Conservation (phyloP, 2,888 invertebrate species). For the Abscondita cerata region DNA sequence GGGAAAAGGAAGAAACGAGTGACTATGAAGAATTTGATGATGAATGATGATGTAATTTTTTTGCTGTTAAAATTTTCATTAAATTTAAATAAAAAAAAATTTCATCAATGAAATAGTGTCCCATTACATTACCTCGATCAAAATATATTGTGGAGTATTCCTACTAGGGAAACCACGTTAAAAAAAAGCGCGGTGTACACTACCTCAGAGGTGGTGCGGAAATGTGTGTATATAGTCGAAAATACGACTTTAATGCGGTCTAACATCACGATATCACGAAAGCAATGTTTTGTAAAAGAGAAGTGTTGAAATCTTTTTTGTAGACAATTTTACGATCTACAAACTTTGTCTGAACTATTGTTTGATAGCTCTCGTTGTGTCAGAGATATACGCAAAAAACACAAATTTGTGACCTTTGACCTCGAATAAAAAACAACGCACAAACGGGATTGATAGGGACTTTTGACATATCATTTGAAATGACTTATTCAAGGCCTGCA, state of each 20-base stretch:
- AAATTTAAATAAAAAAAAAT: too few relatives aligned
- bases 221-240: neutral
- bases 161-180: neutral
- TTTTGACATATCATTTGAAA: too few relatives aligned
- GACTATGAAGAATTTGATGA: neutral
- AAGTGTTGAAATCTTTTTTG: neutral
- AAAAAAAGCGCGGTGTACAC: too few relatives aligned
- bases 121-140: neutral
- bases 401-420: neutral
- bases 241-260: neutral
- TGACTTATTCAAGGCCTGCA: neutral
- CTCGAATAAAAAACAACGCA: neutral
- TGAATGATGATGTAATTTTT: neutral
- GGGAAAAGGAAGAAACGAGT: conserved; percentile 6
- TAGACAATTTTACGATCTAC: neutral
- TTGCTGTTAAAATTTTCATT: too few relatives aligned
- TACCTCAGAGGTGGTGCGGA: too few relatives aligned
- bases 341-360: neutral
- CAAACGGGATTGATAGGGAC: neutral
- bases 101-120: neutral
- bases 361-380: neutral
- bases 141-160: neutral
- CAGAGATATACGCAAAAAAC: neutral
- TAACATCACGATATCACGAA: neutral
- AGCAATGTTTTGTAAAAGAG: neutral